phyloP scores from a whole-genome alignment of 2,888 invertebrate genomes.

The Cheilosia soror region DNA sequence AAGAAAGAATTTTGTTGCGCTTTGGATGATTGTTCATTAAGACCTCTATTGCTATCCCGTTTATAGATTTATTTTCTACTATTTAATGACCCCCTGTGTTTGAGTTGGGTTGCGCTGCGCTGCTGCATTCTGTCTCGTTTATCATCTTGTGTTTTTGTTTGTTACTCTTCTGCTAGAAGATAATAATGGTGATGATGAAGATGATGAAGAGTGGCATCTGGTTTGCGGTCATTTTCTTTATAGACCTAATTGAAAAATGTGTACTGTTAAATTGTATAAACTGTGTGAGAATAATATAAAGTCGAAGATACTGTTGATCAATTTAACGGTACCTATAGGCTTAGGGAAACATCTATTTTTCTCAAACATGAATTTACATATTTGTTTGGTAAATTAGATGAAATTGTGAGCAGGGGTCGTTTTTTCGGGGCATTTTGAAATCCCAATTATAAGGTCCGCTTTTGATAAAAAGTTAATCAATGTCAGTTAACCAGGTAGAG shows the following conservation, averaged over 20 bases:
- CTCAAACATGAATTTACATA: not conserved
- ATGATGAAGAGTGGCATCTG: constrained; percentile 57
- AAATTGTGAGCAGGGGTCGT: not conserved
- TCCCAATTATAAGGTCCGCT: no score
- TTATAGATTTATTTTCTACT: constrained; percentile 57
- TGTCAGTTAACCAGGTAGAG: no score
- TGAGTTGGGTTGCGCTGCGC: constrained; percentile 36
- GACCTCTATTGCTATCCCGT: constrained; percentile 36
- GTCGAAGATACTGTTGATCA: constrained; percentile 2
- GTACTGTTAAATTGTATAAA: constrained; percentile 40
- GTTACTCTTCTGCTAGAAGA: constrained; percentile 23
- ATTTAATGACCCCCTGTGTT: constrained; percentile 54
- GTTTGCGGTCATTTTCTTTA: constrained; percentile 40
- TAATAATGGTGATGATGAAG: constrained; percentile 19
- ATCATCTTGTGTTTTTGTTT: constrained; percentile 22
- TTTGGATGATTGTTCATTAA: constrained; percentile 52
- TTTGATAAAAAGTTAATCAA: no score
- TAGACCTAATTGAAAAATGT: constrained; percentile 38
- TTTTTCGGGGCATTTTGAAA: no score
- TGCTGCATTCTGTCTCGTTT: constrained; percentile 47
- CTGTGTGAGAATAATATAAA: constrained; percentile 30
- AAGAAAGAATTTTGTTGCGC: constrained; percentile 39
- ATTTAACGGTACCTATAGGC: not conserved
- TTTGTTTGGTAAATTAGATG: no score
- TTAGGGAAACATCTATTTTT: no score